phyloP scores from a whole-genome alignment of 2,113 vertebrate species.

The Carassius carassius region DNA sequence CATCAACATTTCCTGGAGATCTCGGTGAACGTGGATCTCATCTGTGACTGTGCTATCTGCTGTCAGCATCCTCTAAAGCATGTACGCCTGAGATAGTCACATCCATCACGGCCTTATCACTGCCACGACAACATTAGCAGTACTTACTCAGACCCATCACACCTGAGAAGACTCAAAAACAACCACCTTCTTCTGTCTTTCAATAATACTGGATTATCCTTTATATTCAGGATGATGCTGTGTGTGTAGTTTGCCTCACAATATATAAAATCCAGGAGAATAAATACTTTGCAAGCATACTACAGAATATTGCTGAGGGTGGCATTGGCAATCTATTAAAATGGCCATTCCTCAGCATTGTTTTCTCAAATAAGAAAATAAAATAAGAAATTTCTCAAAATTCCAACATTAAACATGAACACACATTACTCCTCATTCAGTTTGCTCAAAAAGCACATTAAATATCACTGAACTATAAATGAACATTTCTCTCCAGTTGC shows the following conservation, averaged over 20 bases:
- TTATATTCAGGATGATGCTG: background rate
- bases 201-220: too few species aligned
- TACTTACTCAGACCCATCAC: slow-evolving; percentile 35
- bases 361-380: background rate
- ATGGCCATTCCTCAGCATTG: background rate
- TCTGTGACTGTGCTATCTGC: background rate
- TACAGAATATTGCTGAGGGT: background rate
- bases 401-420: background rate
- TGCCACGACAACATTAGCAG: slow-evolving; percentile 43
- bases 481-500: background rate
- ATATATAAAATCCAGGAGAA: background rate
- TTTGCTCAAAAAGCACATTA: background rate
- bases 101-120: slow-evolving; percentile 52
- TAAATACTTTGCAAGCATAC: background rate
- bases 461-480: slow-evolving; percentile 7
- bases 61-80: slow-evolving; percentile 34
- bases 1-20: background rate
- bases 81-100: slow-evolving; percentile 42
- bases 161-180: background rate
- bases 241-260: background rate
- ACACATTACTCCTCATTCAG: background rate
- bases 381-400: background rate
- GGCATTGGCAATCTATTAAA: background rate
- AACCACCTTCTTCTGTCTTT: slow-evolving; percentile 4
- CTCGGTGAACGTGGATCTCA: background rate